Evolutionary conservation across 2,113 vertebrate species (phyloP).

Genomic region (Alectura lathami): DNA sequence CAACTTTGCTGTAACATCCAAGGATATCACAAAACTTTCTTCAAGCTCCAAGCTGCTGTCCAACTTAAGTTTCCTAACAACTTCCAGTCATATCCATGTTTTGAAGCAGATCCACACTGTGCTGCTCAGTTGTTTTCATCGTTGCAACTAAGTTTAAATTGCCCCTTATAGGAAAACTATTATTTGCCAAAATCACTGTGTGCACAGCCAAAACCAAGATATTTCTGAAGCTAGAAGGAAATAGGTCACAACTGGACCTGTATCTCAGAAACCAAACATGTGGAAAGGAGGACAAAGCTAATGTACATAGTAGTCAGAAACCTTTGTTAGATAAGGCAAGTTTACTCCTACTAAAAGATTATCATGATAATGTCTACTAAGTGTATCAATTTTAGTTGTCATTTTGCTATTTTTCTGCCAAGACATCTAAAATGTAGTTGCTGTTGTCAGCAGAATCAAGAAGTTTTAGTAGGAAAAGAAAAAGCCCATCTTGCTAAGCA

Average conservation of each 20-base stretch:
- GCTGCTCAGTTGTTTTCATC: neutral
- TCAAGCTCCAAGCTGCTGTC: neutral
- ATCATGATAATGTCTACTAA: neutral
- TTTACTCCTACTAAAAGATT: neutral
- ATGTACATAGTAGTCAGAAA: neutral
- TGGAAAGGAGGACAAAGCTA: neutral
- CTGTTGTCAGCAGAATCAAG: neutral
- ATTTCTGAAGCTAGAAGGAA: neutral
- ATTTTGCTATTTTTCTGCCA: neutral
- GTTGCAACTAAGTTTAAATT: neutral
- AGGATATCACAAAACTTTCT: neutral
- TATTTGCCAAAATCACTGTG: neutral
- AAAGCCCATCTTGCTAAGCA: neutral
- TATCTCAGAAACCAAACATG: neutral
- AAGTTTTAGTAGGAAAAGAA: neutral
- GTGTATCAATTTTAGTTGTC: neutral
- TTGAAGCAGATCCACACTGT: neutral
- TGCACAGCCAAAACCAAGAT: neutral
- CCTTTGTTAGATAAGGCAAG: neutral
- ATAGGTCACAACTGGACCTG: neutral
- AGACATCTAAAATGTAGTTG: neutral
- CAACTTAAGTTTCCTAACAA: neutral
- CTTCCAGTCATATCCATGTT: neutral
- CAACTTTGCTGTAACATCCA: accelerated
- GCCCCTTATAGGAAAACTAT: accelerated